Evolutionary conservation across 2,888 invertebrate species (phyloP).

Genomic region (Orchestes rusci): DNA sequence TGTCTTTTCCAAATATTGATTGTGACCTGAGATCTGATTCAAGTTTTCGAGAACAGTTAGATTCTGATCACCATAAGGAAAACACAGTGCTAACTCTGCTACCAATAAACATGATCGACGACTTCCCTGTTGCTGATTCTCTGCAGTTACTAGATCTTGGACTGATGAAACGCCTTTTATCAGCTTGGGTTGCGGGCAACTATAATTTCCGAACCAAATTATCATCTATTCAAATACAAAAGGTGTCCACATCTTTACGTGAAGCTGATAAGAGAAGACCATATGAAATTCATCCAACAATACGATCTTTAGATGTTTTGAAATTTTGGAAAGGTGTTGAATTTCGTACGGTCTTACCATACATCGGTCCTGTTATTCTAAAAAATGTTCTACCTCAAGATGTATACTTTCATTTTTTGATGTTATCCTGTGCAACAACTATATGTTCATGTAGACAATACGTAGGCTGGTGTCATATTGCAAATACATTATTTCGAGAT

Average conservation of each 20-base stretch:
- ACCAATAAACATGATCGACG: neutral
- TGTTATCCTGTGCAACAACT: slow-evolving; percentile 6
- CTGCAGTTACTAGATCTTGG: slow-evolving; percentile 29
- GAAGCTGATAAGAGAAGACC: slow-evolving; percentile 5
- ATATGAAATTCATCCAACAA: slow-evolving; percentile 3
- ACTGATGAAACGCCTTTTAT: neutral
- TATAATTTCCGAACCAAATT: slow-evolving; percentile 1
- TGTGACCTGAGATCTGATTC: slow-evolving; percentile 20
- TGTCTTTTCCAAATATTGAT: slow-evolving; percentile 17
- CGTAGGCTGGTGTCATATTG: slow-evolving; percentile 1
- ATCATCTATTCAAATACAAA: neutral
- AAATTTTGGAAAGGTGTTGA: slow-evolving; percentile 10
- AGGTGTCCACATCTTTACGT: neutral
- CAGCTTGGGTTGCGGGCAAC: neutral
- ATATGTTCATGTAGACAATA: slow-evolving; percentile 7
- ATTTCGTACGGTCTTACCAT: slow-evolving; percentile 2
- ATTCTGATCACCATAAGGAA: neutral
- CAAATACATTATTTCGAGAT: no score
- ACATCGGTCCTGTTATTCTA: slow-evolving; percentile 6
- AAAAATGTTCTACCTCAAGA: slow-evolving; percentile 5
- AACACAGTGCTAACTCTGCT: neutral
- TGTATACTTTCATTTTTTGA: slow-evolving; percentile 6
- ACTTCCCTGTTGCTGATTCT: slow-evolving; percentile 16
- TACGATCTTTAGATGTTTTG: slow-evolving; percentile 3
- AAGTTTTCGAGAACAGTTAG: slow-evolving; percentile 19